Evolutionary conservation across 2,888 invertebrate genomes (phyloP).

Genomic region (Latrodectus elegans): DNA sequence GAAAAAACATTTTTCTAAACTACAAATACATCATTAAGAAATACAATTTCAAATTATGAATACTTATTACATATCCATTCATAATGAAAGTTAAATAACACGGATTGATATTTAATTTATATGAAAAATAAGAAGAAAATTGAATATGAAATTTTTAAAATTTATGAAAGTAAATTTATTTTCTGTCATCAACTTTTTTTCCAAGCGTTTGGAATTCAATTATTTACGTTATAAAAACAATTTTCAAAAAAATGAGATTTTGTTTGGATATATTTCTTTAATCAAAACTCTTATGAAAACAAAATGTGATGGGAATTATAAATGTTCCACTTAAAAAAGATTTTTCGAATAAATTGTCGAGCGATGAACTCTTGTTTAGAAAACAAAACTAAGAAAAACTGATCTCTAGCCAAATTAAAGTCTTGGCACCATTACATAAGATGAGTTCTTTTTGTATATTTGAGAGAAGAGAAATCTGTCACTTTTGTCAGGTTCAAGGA

Average conservation of each 20-base stretch:
- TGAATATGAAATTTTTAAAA: not conserved
- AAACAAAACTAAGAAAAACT: slow-evolving; percentile 9
- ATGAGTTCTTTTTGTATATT: slow-evolving; percentile 12
- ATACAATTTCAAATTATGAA: too few relatives aligned
- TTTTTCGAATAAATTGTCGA: not conserved
- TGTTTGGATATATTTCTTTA: not conserved
- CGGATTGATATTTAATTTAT: too few relatives aligned
- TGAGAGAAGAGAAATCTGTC: slow-evolving; percentile 12
- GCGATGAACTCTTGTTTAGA: slow-evolving; percentile 40
- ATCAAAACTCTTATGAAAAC: not conserved
- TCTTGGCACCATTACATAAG: slow-evolving; percentile 51
- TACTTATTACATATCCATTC: too few relatives aligned
- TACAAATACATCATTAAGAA: too few relatives aligned
- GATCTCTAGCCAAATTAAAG: slow-evolving; percentile 40
- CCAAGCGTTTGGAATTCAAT: not conserved
- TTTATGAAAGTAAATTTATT: not conserved
- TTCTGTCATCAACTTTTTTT: not conserved
- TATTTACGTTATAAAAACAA: not conserved
- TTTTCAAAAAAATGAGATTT: not conserved
- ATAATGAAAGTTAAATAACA: too few relatives aligned
- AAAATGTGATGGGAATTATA: not conserved
- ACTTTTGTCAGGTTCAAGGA: slow-evolving; percentile 62
- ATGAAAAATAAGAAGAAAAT: too few relatives aligned
- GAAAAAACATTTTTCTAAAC: too few relatives aligned
- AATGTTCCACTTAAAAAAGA: not conserved